Conservation (phyloP, 2,113 vertebrate species). For the Gavialis gangeticus region DNA sequence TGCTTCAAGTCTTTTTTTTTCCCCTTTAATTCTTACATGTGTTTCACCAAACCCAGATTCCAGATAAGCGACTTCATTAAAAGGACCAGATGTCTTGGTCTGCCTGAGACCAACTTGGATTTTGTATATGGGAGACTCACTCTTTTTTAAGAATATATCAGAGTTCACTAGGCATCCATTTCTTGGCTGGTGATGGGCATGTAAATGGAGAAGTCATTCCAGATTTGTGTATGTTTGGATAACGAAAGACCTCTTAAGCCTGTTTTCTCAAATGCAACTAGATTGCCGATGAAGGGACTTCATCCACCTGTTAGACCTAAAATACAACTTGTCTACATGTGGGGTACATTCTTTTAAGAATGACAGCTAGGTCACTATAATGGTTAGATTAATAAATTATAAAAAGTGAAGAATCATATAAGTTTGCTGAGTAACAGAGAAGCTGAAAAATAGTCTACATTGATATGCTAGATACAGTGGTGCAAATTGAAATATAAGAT, state of each 20-base stretch:
- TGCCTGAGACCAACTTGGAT: background rate
- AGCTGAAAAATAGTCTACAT: background rate
- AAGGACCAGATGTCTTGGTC: slow-evolving; percentile 28
- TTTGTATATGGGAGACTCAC: background rate
- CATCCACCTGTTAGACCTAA: background rate
- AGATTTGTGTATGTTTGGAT: background rate
- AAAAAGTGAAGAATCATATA: background rate
- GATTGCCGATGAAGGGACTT: background rate
- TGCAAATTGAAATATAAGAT: slow-evolving; percentile 4
- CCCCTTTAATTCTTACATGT: background rate
- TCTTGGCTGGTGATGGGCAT: background rate
- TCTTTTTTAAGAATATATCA: background rate
- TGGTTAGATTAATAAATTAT: background rate
- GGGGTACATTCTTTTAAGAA: background rate
- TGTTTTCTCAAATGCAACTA: background rate
- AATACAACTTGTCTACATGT: background rate
- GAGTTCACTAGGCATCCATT: background rate
- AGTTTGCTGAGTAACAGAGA: background rate
- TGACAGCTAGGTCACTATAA: fast-evolving
- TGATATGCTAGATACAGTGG: background rate
- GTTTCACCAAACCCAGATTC: slow-evolving; percentile 27
- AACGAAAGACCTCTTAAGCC: background rate
- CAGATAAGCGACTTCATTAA: slow-evolving; percentile 44
- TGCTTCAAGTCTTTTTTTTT: background rate
- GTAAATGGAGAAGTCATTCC: background rate